phyloP scores from a whole-genome alignment of 2,888 invertebrate species.

The Nomada fucata region DNA sequence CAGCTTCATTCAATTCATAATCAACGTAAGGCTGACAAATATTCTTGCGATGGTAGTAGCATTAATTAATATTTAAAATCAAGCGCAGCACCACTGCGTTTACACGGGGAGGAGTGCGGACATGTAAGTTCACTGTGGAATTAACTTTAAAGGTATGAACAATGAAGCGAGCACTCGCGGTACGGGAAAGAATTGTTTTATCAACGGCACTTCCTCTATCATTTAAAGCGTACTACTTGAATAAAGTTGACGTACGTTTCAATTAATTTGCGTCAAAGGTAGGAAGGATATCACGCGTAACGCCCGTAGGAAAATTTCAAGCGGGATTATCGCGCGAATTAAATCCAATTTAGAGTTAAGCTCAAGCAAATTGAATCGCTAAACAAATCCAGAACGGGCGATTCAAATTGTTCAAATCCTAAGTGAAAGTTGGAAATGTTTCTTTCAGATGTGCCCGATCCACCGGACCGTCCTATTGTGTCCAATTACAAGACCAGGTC shows the following conservation, averaged over 20 bases:
- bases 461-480: constrained; percentile 89
- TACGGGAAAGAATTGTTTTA: no score
- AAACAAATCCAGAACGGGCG: no score
- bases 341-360: no score
- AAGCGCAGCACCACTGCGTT: constrained; percentile 1
- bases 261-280: neutral
- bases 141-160: no score
- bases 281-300: neutral
- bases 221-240: neutral
- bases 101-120: constrained; percentile 15
- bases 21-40: no score
- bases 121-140: no score
- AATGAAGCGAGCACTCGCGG: no score
- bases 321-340: no score
- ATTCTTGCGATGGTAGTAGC: no score
- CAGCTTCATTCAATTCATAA: no score
- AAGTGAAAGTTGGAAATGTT: constrained; percentile 65
- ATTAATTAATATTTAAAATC: neutral
- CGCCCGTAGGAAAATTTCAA: no score
- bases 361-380: no score
- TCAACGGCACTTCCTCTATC: neutral
- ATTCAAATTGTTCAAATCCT: neutral
- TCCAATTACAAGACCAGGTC: constrained; percentile 90
- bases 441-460: constrained; percentile 88
- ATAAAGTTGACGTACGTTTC: neutral